A percentile compares a stretch with the other conserved stretches of the same genome.
Evolutionary conservation across 2,888 invertebrate genomes (phyloP).

Genomic region (Spodoptera exigua): DNA sequence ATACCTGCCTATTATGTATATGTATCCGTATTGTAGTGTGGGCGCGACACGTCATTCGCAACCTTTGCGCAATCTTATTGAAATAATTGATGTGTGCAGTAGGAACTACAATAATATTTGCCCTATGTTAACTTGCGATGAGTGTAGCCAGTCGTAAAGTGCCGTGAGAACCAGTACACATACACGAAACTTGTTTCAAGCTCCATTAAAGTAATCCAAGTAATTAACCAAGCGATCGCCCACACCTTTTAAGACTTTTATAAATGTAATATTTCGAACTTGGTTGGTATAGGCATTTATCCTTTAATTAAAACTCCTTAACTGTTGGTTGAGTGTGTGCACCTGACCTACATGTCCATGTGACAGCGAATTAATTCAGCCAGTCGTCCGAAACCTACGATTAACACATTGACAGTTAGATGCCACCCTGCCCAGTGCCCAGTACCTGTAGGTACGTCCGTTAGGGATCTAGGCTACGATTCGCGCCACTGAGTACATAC

Average conservation of each 20-base stretch:
- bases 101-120: constrained; percentile 11
- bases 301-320: background rate
- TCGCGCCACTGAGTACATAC: constrained; percentile 77
- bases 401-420: constrained; percentile 36
- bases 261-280: constrained; percentile 11
- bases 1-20: constrained; percentile 69
- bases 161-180: constrained; percentile 38
- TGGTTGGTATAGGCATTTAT: background rate
- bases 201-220: constrained; percentile 43
- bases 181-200: constrained; percentile 39
- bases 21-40: constrained; percentile 79
- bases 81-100: constrained; percentile 50
- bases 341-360: constrained; percentile 17
- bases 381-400: constrained; percentile 2
- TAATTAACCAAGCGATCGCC: constrained; percentile 37
- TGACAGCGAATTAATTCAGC: constrained; percentile 22
- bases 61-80: constrained; percentile 72
- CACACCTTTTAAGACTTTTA: constrained; percentile 17
- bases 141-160: constrained; percentile 14
- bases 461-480: constrained; percentile 73
- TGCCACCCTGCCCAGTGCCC: constrained; percentile 35
- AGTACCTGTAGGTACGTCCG: constrained; percentile 53
- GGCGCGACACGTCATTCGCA: constrained; percentile 85
- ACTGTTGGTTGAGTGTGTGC: background rate
- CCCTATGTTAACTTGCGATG: constrained; percentile 10